phyloP scores from a whole-genome alignment of 2,888 invertebrate species.

The Sinodicranocentrus sp. region DNA sequence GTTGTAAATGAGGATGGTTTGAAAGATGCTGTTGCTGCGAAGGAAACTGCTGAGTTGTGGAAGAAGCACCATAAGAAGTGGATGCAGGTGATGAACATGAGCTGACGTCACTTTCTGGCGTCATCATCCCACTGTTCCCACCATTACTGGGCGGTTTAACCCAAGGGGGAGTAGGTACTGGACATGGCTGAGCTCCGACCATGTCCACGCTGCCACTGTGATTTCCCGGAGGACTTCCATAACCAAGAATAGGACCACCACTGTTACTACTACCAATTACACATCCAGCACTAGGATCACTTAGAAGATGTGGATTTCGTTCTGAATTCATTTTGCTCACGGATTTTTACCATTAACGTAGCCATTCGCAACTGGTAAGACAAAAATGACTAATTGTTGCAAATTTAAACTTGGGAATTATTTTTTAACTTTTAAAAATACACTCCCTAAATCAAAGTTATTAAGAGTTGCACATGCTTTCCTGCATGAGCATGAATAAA shows the following conservation, averaged over 20 bases:
- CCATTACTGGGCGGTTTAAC: constrained; percentile 67
- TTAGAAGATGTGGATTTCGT: constrained; percentile 51
- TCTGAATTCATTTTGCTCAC: constrained; percentile 57
- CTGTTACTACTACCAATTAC: constrained; percentile 51
- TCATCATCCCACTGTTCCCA: constrained; percentile 63
- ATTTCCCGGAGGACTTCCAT: constrained; percentile 59
- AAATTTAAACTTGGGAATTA: too few relatives aligned
- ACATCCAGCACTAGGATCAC: constrained; percentile 56
- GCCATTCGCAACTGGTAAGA: constrained; percentile 54
- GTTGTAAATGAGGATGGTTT: constrained; percentile 39
- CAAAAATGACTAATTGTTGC: not conserved
- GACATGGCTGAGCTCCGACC: constrained; percentile 55
- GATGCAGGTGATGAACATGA: constrained; percentile 61
- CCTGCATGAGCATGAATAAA: not conserved
- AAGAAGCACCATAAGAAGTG: constrained; percentile 69
- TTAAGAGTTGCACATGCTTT: constrained; percentile 9
- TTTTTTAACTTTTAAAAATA: too few relatives aligned
- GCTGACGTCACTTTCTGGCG: constrained; percentile 61
- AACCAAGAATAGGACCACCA: constrained; percentile 45
- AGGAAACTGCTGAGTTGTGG: constrained; percentile 41
- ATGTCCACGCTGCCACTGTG: constrained; percentile 52
- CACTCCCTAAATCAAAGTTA: too few relatives aligned
- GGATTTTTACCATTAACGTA: constrained; percentile 24
- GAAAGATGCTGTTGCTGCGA: constrained; percentile 45
- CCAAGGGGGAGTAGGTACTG: constrained; percentile 72